Evolutionary conservation across 2,888 invertebrate genomes (phyloP), one percentile per base, ranked within the genome.

Genomic region (Allygus modestus): DNA sequence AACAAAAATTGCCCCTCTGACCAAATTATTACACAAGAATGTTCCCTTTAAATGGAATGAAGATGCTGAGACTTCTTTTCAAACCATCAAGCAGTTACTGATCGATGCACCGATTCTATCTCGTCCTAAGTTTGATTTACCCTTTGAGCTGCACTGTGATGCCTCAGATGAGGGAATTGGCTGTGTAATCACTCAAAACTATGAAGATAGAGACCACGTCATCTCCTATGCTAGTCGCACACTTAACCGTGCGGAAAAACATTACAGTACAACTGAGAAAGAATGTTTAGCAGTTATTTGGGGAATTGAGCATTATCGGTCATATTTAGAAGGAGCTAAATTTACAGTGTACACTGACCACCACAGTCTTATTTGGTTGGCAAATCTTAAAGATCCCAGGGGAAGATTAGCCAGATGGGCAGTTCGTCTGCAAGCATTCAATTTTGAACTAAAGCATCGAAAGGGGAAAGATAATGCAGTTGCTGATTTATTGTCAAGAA

Each of bases 281-380:
- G 33, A 69, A 5, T 28, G 69, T 5, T 23, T 69, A 20, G 88
- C 88, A 0, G 87, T 88, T 0, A 15, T 88, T 0, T 88, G 87
- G 87, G 86, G 86, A 0, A 84, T 88, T 9, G 81, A 82, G 0
- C 86, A 86, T 43, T 88, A 86, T 54, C 58, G 88, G 20, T 82
- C 84, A 0, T 89, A 88, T 73, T 11, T 88, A 0, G 87, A 88
- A 58, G 89, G 88, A 0, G 81, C 84, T 7, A 77, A 82, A 0
- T 89, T 89, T 61, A 87, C 73, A 0, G 88, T 89, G 0, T 85
- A 88, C 0, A 89, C 88, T 0, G 88, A 89, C 41, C 87, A 88
- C n/a, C 43, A 83, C n/a, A 87, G 86, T 37, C 79, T 89, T 0
- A 41, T 83, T 0, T 89, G 88, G 88, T 58, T 88, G 1, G 85